Base-by-base conservation (phyloP, 2,113 vertebrate genomes). In the Ardeotis arabs region DNA sequence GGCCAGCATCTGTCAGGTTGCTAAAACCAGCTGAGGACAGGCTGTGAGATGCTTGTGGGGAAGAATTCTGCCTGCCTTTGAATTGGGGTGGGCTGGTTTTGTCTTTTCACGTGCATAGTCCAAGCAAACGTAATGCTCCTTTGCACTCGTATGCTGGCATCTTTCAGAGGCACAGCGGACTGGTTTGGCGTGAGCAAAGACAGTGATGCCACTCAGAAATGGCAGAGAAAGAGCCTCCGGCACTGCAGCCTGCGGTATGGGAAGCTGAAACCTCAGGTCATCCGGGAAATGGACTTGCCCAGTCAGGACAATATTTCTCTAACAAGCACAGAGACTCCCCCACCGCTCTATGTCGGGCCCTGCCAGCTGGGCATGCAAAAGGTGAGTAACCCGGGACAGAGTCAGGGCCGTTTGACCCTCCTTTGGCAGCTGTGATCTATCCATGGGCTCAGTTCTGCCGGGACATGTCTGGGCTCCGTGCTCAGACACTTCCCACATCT, bases 121-220 rank as follows among this genome's bases (percentile, higher is more conserved):
- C 45, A 69, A 59, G 33, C 31, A 53, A 84, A 47, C 29, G 3
- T n/a, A 74, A 86, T 35, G 22, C 50, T 83, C 41, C 89, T 95
- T 84, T 77, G 69, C 70, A 22, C 62, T 69, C 89, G 17, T 70
- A 25, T 84, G 68, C 76, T 94, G 94, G 62, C 90, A 94, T 97
- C 69, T 97, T 91, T 90, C 97, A 99, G 99, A 98, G 99, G 99
- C 93, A 99, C 99, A 1, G 99, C 99, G 0, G 99, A 99, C 98
- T 99, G 99, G 99, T 99, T 99, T 70, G 99, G 99, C 53, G 99
- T 99, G 91, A 99, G 99, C 93, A 99, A 99, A 96, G 99, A 99
- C 49, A 98, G 98, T 0, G 99, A 99, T 4, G 98, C 99, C 28
- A 99, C 99, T 11, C 99, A 99, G 97, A 99, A 99, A 91, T 99